Conservation (phyloP, 2,888 invertebrate genomes). For the Folsomia manolachei region DNA sequence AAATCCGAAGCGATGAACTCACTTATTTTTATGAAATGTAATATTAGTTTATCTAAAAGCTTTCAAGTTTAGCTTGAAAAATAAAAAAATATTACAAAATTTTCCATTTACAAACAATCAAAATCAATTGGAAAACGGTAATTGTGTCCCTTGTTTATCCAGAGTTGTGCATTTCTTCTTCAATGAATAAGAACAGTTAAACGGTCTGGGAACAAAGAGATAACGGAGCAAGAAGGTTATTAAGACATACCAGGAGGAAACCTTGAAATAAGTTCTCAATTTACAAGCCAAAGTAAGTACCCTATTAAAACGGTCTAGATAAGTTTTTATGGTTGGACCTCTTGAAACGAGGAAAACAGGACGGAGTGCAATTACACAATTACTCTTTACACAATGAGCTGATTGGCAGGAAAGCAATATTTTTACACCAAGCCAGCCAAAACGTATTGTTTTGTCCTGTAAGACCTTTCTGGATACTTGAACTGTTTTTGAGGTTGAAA, state of each 20-base stretch:
- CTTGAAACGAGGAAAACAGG: not conserved
- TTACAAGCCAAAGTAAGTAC: not conserved
- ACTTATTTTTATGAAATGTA: no score
- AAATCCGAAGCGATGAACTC: no score
- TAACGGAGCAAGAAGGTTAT: not conserved
- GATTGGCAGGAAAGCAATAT: not conserved
- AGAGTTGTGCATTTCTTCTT: no score
- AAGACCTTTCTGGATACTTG: not conserved
- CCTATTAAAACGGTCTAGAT: not conserved
- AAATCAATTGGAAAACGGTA: no score
- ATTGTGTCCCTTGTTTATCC: no score
- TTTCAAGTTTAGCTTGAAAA: no score
- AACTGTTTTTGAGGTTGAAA: not conserved
- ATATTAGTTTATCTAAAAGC: no score
- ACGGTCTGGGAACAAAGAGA: not conserved
- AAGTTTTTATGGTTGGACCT: not conserved
- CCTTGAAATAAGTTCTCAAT: slow-evolving; percentile 4
- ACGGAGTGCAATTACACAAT: not conserved
- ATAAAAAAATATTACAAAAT: no score
- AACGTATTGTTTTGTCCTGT: not conserved
- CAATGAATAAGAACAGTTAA: not conserved
- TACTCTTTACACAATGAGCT: not conserved
- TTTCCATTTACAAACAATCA: no score
- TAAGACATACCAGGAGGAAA: not conserved
- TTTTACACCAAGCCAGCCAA: not conserved